Percentiles rank a stretch among this genome's conserved stretches.
Conservation (phyloP, 2,113 vertebrate species). For the Glareola pratincola region DNA sequence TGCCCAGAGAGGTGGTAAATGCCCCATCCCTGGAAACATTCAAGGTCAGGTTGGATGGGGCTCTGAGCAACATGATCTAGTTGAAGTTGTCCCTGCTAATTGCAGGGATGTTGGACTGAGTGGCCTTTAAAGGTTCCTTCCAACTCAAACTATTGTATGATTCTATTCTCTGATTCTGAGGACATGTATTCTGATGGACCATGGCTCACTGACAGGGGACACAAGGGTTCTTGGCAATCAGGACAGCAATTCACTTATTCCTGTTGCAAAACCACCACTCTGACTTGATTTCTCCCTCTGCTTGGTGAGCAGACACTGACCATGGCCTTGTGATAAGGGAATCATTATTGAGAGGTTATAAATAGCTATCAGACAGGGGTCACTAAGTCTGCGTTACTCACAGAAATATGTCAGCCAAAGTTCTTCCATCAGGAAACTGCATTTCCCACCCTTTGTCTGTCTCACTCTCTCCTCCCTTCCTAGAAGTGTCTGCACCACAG, state of each 20-base stretch:
- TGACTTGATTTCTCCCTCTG: not conserved
- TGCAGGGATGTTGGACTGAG: not conserved
- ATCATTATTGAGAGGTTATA: not conserved
- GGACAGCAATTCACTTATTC: not conserved
- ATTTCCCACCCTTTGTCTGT: not conserved
- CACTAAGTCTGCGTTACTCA: not conserved
- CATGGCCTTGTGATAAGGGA: not conserved
- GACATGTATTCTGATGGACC: not conserved
- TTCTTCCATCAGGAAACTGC: conserved; percentile 22
- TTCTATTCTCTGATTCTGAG: not conserved
- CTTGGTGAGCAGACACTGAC: not conserved
- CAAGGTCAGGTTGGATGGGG: not conserved
- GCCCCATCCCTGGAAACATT: not conserved
- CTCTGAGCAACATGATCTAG: not conserved
- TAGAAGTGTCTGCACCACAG: not conserved
- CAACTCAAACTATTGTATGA: not conserved
- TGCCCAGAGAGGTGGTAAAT: too few species aligned
- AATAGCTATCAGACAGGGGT: conserved; percentile 30
- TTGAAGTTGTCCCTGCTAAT: not conserved
- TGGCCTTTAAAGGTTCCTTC: not conserved
- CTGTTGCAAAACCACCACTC: not conserved
- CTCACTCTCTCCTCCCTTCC: not conserved
- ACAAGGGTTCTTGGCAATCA: not conserved
- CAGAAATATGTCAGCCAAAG: conserved; percentile 23
- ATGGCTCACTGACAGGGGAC: not conserved